Evolutionary conservation across 1,140 invertebrate species (phyloP), one percentile per base, ranked within the genome.

Genomic region (Aphidius ervi): DNA sequence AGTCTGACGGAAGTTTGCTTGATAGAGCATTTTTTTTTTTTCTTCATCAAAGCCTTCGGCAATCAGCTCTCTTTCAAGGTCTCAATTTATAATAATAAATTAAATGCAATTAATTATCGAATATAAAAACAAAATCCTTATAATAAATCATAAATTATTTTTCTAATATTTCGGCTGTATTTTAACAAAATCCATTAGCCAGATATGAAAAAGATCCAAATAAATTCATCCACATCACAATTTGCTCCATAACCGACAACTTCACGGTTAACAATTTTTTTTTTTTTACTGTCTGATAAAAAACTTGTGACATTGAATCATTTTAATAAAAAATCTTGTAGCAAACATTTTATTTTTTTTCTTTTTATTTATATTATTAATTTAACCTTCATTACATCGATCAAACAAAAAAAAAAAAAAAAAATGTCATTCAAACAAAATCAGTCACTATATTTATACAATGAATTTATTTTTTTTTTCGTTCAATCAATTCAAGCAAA

Each of bases 1-100:
- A 9, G 87, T 89, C 65, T 84, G 81, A 68, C 87, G 82, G 72
- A 87, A 89, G 64, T 81, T 86, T n/a, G 81, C 77, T 68, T 87
- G n/a, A n/a, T n/a, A n/a, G n/a, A n/a, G n/a, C 74, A 74, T 73
- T 77, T 77, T 88, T 88, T 73, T 87, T 89, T 59, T 89, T 87
- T 55, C 84, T 85, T 5, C 85, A 52, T 2, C 81, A 81, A 1
- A 89, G 65, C 46, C 81, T 82, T 62, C 82, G 83, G 87, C 88
- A 89, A 68, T 88, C 86, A 43, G 84, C 86, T 65, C 63, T 86
- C 82, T 61, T 81, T 70, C 31, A 89, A 69, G 6, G 80, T 79
- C 71, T 82, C 56, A 20, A 66, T 54, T 16, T 54, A 40, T 31
- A 2, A 16, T 31, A 2, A 16, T 54, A 47, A 23, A 31, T 52